Evolutionary conservation across 2,888 invertebrate genomes (phyloP).

Genomic region (Orthonevra nobilis): DNA sequence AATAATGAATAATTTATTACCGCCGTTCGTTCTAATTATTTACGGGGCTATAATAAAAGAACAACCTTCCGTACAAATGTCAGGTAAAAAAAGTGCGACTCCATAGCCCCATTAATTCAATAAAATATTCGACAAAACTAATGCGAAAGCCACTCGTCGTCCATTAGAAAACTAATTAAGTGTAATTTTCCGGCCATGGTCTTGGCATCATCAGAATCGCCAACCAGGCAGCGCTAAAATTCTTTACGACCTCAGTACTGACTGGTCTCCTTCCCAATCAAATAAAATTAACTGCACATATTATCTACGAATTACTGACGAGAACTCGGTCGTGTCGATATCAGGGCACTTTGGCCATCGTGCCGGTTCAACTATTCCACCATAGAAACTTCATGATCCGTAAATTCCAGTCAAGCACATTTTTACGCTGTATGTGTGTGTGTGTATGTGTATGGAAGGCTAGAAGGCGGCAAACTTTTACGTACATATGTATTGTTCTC

Average conservation of each 20-base stretch:
- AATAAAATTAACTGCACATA: conserved; percentile 38
- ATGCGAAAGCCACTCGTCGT: neutral
- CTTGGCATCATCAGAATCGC: conserved; percentile 17
- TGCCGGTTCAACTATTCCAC: conserved; percentile 33
- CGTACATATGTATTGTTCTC: too few relatives aligned
- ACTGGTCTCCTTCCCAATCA: conserved; percentile 26
- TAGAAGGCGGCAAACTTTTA: conserved; percentile 10
- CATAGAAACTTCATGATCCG: conserved; percentile 44
- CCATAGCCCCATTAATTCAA: neutral
- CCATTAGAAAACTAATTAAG: conserved; percentile 46
- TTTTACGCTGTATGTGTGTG: too few relatives aligned
- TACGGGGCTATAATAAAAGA: conserved; percentile 29
- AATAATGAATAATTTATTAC: conserved; percentile 46
- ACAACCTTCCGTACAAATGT: conserved; percentile 7
- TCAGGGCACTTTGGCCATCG: conserved; percentile 17
- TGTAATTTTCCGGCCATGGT: conserved; percentile 17
- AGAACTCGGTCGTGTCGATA: neutral
- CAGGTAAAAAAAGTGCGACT: conserved; percentile 5
- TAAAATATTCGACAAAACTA: neutral
- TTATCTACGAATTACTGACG: conserved; percentile 2
- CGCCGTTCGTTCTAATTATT: conserved; percentile 25
- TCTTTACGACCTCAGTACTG: conserved; percentile 18
- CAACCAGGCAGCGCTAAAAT: conserved; percentile 8
- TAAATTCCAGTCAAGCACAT: conserved; percentile 29
- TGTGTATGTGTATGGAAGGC: too few relatives aligned